A percentile compares a stretch with the other conserved stretches of the same genome.
Evolutionary conservation across 1,140 invertebrate genomes (phyloP).

Genomic region (Plodia interpunctella): DNA sequence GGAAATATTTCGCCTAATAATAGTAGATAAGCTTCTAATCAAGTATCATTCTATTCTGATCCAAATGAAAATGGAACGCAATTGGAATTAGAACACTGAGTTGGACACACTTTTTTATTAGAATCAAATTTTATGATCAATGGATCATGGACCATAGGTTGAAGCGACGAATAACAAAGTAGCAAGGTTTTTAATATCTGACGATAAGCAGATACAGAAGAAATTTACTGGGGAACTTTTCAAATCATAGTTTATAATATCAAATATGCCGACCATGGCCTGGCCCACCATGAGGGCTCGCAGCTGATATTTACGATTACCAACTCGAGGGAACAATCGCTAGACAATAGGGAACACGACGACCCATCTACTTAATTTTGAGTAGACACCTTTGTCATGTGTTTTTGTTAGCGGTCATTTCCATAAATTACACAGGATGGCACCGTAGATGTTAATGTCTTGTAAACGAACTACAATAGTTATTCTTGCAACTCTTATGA

Average conservation of each 20-base stretch:
- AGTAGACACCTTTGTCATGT: conserved; percentile 72
- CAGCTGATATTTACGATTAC: conserved; percentile 3
- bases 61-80: no score
- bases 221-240: not conserved
- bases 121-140: no score
- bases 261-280: not conserved
- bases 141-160: no score
- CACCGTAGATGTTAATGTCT: conserved; percentile 38
- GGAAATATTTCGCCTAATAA: not conserved
- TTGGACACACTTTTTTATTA: no score
- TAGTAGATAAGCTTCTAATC: no score
- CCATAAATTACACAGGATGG: conserved; percentile 71
- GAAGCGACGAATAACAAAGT: no score
- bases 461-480: conserved; percentile 24
- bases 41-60: no score
- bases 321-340: conserved; percentile 32
- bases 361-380: conserved; percentile 72
- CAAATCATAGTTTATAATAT: not conserved
- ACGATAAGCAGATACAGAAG: not conserved
- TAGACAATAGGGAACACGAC: conserved; percentile 64
- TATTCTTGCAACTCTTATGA: conserved; percentile 7
- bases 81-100: no score
- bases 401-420: conserved; percentile 71
- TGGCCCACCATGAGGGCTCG: not conserved
- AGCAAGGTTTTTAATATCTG: no score